These are phyloP conservation scores for Sebastes iracundus DNA, from an alignment of 2,797 vertebrate species.

Conservation along the genomic window DNA sequence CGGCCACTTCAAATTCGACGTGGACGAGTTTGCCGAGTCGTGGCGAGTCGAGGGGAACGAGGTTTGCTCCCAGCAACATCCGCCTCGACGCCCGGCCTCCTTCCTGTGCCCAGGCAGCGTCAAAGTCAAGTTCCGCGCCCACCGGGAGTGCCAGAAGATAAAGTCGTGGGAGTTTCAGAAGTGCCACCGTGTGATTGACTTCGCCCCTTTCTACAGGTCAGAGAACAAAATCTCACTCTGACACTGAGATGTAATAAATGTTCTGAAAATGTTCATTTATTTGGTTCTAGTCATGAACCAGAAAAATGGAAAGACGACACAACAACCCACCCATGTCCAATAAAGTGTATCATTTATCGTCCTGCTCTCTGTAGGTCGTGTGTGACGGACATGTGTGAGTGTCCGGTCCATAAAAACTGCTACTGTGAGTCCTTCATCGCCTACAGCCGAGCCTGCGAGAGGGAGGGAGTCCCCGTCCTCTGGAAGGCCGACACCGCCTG, in stretches of 20 bases:
- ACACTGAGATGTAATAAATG: not conserved
- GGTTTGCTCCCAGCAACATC: slow-evolving; percentile 86
- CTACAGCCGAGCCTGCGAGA: slow-evolving; percentile 92
- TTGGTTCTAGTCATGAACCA: not conserved
- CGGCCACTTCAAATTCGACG: slow-evolving; percentile 95
- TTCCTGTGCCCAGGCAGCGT: slow-evolving; percentile 91
- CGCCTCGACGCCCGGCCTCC: slow-evolving; percentile 83
- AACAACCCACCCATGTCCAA: not conserved
- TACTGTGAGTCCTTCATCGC: slow-evolving; percentile 98
- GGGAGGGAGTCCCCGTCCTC: slow-evolving; percentile 88
- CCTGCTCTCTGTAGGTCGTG: slow-evolving; percentile 86
- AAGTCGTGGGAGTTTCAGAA: slow-evolving; percentile 96
- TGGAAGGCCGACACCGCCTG: slow-evolving; percentile 91
- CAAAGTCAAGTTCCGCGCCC: slow-evolving; percentile 93
- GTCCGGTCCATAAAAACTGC: slow-evolving; percentile 96
- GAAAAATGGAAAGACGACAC: not conserved
- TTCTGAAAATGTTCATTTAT: not conserved
- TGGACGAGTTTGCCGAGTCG: slow-evolving; percentile 96
- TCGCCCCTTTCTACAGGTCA: slow-evolving; percentile 91
- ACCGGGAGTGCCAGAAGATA: slow-evolving; percentile 95
- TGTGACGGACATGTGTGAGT: slow-evolving; percentile 98
- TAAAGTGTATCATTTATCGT: not conserved
- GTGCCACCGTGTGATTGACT: slow-evolving; percentile 93
- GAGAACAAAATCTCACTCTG: slow-evolving; percentile 8
- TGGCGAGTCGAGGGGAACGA: slow-evolving; percentile 95